These are phyloP conservation scores for Drosophila antonietae DNA, from an alignment of 2,888 invertebrate genomes.

Conservation along the genomic window DNA sequence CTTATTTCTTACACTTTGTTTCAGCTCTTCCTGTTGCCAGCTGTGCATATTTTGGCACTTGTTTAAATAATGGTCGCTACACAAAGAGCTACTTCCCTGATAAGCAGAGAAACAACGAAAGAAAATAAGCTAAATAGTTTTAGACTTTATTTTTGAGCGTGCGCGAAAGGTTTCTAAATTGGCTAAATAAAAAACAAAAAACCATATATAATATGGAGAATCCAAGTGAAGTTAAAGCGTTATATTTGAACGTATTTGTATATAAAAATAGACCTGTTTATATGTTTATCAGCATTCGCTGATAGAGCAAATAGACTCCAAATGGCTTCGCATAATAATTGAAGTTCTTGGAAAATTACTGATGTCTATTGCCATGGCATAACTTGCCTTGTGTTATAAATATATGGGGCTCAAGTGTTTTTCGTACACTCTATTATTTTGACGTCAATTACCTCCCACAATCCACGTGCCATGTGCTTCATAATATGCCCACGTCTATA, in stretches of 20 bases:
- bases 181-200: neutral
- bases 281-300: too few relatives aligned
- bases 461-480: too few relatives aligned
- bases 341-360: too few relatives aligned
- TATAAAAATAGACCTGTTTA: neutral
- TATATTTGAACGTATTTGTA: neutral
- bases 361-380: too few relatives aligned
- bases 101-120: constrained; percentile 2
- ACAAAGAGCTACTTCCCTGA: neutral
- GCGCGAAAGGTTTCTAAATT: neutral
- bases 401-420: too few relatives aligned
- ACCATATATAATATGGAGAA: neutral
- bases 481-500: too few relatives aligned
- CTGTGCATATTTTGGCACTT: constrained; percentile 54
- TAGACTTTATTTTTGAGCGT: constrained; percentile 11
- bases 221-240: neutral
- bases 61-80: constrained; percentile 51
- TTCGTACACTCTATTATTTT: too few relatives aligned
- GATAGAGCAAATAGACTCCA: too few relatives aligned
- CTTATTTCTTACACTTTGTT: constrained; percentile 41
- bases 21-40: constrained; percentile 23
- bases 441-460: too few relatives aligned
- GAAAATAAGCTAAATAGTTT: neutral
- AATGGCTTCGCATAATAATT: too few relatives aligned
- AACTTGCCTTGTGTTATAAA: too few relatives aligned